Evolutionary conservation across 2,113 vertebrate species (phyloP).

Genomic region (Chinchilla lanigera): DNA sequence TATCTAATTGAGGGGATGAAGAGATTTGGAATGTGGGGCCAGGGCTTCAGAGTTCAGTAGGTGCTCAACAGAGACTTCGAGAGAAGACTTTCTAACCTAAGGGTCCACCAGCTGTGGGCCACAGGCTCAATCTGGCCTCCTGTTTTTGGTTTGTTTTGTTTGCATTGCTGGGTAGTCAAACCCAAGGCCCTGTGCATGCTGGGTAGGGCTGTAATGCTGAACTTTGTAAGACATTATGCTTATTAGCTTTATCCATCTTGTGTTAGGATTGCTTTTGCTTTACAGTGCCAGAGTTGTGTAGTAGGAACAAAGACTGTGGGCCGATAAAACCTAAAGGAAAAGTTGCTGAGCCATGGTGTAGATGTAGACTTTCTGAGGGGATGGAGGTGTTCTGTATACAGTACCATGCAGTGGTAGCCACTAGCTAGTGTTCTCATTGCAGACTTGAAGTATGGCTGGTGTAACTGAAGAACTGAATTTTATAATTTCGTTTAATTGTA

Average conservation of each 20-base stretch:
- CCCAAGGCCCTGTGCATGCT: neutral
- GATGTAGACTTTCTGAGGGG: neutral
- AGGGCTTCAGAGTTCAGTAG: neutral
- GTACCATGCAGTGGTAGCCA: neutral
- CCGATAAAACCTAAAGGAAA: neutral
- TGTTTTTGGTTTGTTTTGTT: neutral
- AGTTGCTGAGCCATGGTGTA: neutral
- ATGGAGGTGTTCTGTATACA: neutral
- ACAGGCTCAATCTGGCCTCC: neutral
- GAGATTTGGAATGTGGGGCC: neutral
- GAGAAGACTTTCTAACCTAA: neutral
- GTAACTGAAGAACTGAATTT: neutral
- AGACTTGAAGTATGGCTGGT: neutral
- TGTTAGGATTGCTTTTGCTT: neutral
- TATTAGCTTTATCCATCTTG: neutral
- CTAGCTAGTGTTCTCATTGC: neutral
- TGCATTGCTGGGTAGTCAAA: neutral
- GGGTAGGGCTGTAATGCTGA: neutral
- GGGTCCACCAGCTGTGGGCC: neutral
- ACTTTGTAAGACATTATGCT: neutral
- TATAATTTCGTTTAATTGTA: conserved; percentile 25
- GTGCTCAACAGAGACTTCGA: neutral
- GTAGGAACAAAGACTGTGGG: neutral
- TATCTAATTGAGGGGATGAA: neutral
- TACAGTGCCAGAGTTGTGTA: neutral